These are phyloP conservation scores for Amphipoea oculea DNA, from an alignment of 2,888 invertebrate genomes.

Conservation along the genomic window DNA sequence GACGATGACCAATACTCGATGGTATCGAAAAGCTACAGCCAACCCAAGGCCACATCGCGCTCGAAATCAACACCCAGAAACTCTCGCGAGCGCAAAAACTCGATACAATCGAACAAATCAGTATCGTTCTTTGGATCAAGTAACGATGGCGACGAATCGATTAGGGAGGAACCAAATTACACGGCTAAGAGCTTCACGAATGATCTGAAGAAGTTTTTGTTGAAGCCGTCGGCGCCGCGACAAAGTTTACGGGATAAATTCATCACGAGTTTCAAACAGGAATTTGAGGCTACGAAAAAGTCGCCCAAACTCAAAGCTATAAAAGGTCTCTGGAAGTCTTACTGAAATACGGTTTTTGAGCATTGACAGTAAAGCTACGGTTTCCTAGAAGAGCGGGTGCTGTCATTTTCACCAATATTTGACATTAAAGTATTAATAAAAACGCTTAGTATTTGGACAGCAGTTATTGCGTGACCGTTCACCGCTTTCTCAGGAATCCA, in stretches of 20 bases:
- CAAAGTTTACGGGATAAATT: conserved; percentile 87
- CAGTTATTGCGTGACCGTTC: not conserved
- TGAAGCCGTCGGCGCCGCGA: conserved; percentile 85
- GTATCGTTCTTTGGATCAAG: conserved; percentile 87
- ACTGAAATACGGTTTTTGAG: conserved; percentile 70
- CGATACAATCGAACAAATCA: conserved; percentile 87
- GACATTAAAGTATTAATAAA: not conserved
- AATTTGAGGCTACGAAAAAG: conserved; percentile 85
- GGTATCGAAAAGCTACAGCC: conserved; percentile 82
- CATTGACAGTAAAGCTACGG: conserved; percentile 14
- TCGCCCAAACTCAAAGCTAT: conserved; percentile 88
- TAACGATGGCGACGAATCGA: conserved; percentile 82
- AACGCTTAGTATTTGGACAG: not conserved
- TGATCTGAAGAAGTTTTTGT: conserved; percentile 86
- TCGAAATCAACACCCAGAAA: conserved; percentile 72
- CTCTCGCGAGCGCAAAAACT: conserved; percentile 81
- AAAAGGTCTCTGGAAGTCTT: conserved; percentile 89
- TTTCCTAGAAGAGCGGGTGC: not conserved
- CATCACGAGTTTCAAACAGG: conserved; percentile 87
- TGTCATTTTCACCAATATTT: not conserved
- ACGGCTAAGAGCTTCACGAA: conserved; percentile 89
- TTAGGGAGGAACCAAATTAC: conserved; percentile 87
- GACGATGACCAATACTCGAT: conserved; percentile 85
- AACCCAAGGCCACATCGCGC: conserved; percentile 72
- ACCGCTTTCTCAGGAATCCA: not conserved